These are phyloP conservation scores for Ophioderma brevispina DNA, from an alignment of 35 echinoderm and acorn worm species.

Conservation along the genomic window DNA sequence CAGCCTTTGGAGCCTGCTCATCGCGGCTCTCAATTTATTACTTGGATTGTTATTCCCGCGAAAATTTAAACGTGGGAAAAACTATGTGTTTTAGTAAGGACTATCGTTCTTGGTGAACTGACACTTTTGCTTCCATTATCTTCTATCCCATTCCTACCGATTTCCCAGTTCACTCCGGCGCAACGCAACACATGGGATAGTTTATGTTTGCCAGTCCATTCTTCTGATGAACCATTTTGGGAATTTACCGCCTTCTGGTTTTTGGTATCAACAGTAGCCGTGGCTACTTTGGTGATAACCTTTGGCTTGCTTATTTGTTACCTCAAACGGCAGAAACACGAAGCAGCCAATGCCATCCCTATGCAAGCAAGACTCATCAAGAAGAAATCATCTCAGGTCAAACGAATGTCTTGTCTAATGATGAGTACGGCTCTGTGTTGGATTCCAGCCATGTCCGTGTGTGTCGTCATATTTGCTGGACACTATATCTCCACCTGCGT, in stretches of 20 bases:
- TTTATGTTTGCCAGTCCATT: conserved; percentile 53
- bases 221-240: conserved; percentile 28
- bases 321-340: conserved; percentile 40
- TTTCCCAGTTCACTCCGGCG: conserved; percentile 21
- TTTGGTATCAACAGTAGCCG: conserved; percentile 14
- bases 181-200: conserved; percentile 11
- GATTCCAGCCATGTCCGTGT: conserved; percentile 19
- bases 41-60: conserved; percentile 48
- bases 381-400: conserved; percentile 53
- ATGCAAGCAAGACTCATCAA: conserved; percentile 53
- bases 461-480: conserved; percentile 26
- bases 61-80: conserved; percentile 49
- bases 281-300: conserved; percentile 33
- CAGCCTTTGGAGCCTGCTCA: conserved; percentile 50
- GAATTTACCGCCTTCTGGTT: conserved; percentile 22
- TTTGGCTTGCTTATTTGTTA: conserved; percentile 37
- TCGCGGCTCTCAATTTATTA: conserved; percentile 38
- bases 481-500: conserved; percentile 11
- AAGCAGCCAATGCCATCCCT: conserved; percentile 14
- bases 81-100: conserved; percentile 43
- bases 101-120: conserved; percentile 20
- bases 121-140: conserved; percentile 17
- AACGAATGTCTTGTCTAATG: conserved; percentile 37
- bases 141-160: conserved; percentile 42
- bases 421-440: conserved; percentile 42